Percentiles rank a stretch among this genome's conserved stretches.
Conservation (phyloP, 1,140 invertebrate species). For the Nautilus pompilius region DNA sequence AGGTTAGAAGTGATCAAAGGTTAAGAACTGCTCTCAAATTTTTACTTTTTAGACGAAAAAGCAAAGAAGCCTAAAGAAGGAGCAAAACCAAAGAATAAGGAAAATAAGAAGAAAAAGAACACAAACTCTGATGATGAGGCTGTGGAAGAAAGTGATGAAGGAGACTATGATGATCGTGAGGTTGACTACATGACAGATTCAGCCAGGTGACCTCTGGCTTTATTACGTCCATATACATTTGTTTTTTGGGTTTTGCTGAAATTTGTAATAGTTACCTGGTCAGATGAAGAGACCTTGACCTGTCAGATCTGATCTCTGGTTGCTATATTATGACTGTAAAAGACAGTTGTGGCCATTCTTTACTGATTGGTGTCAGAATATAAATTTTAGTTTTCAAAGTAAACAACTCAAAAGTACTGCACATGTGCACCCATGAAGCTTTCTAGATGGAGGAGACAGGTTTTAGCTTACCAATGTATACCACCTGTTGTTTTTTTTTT, state of each 20-base stretch:
- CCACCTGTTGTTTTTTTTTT: no score
- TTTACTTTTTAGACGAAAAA: constrained; percentile 21
- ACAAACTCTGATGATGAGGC: constrained; percentile 76
- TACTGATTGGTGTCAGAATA: not conserved
- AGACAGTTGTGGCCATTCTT: not conserved
- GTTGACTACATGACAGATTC: constrained; percentile 60
- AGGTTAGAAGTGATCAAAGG: no score
- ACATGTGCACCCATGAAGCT: no score
- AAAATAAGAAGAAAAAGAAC: constrained; percentile 73
- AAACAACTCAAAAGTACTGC: no score
- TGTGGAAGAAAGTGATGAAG: constrained; percentile 93
- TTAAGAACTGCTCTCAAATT: no score
- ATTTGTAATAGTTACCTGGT: no score
- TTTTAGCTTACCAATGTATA: no score
- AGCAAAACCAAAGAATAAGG: constrained; percentile 13
- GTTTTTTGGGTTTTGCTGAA: no score
- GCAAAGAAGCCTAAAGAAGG: constrained; percentile 38
- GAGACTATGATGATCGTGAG: constrained; percentile 91
- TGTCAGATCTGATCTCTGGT: not conserved
- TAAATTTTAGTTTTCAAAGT: not conserved
- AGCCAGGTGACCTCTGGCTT: constrained; percentile 41
- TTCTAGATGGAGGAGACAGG: no score
- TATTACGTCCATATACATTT: no score
- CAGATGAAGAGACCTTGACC: no score
- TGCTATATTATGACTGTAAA: not conserved